phyloP scores from a whole-genome alignment of 2,797 vertebrate species.

The Microctenopoma lineatum region DNA sequence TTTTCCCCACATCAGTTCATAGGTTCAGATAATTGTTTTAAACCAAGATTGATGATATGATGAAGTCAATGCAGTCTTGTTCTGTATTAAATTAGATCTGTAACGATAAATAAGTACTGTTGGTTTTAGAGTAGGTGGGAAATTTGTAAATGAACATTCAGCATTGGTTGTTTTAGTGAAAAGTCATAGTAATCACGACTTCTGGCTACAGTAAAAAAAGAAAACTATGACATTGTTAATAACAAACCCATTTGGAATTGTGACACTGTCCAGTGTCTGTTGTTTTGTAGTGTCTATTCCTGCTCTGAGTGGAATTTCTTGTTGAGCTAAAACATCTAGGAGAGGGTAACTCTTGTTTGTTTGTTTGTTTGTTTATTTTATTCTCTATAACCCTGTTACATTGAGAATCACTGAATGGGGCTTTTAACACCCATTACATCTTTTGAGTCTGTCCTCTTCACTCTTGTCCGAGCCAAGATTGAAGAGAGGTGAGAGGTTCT shows the following conservation, averaged over 20 bases:
- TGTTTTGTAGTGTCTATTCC: constrained; percentile 12
- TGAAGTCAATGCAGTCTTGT: too few relatives aligned
- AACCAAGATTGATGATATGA: too few relatives aligned
- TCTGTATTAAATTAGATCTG: too few relatives aligned
- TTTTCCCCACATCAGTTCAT: background rate
- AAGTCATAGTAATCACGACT: too few relatives aligned
- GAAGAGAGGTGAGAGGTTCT: constrained; percentile 8
- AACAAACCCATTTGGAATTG: background rate
- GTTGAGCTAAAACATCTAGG: constrained; percentile 12
- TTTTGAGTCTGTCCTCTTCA: constrained; percentile 20
- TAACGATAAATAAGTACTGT: too few relatives aligned
- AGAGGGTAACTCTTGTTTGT: constrained; percentile 21
- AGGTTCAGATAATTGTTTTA: too few relatives aligned
- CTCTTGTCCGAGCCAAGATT: constrained; percentile 17
- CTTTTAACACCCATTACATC: constrained; percentile 33
- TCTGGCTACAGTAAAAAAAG: background rate
- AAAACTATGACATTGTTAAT: background rate
- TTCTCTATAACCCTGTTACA: constrained; percentile 42
- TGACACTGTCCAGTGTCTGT: constrained; percentile 1
- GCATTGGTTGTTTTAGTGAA: too few relatives aligned
- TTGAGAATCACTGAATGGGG: constrained; percentile 28
- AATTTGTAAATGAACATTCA: too few relatives aligned
- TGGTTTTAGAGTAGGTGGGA: too few relatives aligned
- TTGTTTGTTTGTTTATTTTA: background rate
- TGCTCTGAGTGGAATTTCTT: constrained; percentile 49